A percentile compares a stretch with the other conserved stretches of the same genome.
These are phyloP conservation scores for Caenorhabditis angaria DNA, from an alignment of 2,888 invertebrate genomes.

Conservation along the genomic window DNA sequence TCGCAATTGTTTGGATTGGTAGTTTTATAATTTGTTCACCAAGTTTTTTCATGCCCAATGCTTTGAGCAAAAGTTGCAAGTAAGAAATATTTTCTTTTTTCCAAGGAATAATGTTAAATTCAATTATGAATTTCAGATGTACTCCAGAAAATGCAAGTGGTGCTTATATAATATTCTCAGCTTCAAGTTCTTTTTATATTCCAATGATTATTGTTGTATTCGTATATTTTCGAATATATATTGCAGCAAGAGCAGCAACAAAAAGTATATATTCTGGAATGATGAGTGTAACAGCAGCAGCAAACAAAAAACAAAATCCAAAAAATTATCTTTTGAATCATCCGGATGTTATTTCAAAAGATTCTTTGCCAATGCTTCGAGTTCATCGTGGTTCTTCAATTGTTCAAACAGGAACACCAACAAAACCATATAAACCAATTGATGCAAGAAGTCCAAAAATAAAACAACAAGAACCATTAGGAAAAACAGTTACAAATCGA, in stretches of 20 bases:
- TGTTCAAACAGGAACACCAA: constrained; percentile 37
- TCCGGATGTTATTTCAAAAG: constrained; percentile 64
- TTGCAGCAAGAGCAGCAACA: constrained; percentile 79
- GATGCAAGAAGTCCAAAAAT: constrained; percentile 11
- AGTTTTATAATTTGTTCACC: constrained; percentile 96
- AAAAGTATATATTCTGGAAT: constrained; percentile 69
- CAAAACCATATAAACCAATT: constrained; percentile 22
- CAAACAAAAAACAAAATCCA: constrained; percentile 69
- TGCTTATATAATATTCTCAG: constrained; percentile 86
- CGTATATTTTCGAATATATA: constrained; percentile 96
- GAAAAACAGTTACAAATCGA: constrained; percentile 34
- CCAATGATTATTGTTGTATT: constrained; percentile 97
- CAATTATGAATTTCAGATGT: constrained; percentile 76
- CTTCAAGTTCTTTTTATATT: constrained; percentile 95
- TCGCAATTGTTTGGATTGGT: constrained; percentile 86
- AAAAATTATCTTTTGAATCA: constrained; percentile 67
- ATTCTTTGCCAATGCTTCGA: constrained; percentile 67
- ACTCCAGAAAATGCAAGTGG: constrained; percentile 87
- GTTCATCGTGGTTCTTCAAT: constrained; percentile 67
- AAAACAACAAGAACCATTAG: neutral
- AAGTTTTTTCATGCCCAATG: constrained; percentile 78
- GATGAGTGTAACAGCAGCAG: constrained; percentile 59
- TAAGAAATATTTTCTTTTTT: neutral
- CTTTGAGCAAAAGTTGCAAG: constrained; percentile 73
- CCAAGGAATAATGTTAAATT: neutral